Evolutionary conservation across 1,140 invertebrate genomes (phyloP).

Genomic region (Drosophila chauvacae): DNA sequence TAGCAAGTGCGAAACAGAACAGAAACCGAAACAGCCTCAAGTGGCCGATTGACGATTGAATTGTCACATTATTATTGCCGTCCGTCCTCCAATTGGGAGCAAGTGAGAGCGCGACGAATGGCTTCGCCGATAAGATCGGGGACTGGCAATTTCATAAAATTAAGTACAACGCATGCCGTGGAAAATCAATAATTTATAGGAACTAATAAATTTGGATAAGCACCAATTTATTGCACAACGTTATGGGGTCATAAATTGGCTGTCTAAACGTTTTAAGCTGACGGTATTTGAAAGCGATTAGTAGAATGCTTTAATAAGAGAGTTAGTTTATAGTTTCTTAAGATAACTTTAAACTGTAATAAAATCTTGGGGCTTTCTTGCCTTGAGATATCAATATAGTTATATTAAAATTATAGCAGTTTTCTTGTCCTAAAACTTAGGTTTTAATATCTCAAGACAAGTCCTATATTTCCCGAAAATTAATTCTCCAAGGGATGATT

Average conservation of each 20-base stretch:
- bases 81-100: constrained; percentile 69
- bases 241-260: constrained; percentile 2
- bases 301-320: neutral
- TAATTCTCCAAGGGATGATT: neutral
- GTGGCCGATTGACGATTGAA: constrained; percentile 76
- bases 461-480: neutral
- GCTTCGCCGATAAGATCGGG: constrained; percentile 60
- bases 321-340: neutral
- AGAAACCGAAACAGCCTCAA: constrained; percentile 52
- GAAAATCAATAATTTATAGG: constrained; percentile 48
- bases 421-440: too few relatives aligned
- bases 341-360: neutral
- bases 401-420: too few relatives aligned
- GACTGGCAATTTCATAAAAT: constrained; percentile 49
- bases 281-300: constrained; percentile 4
- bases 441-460: neutral
- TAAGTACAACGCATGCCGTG: constrained; percentile 26
- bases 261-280: neutral
- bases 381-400: too few relatives aligned
- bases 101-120: constrained; percentile 75
- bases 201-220: constrained; percentile 42
- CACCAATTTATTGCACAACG: constrained; percentile 28
- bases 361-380: neutral
- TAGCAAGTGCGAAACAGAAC: constrained; percentile 27
- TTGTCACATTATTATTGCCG: constrained; percentile 56